Conservation (phyloP, 2,113 vertebrate species). For the Polypterus senegalus region DNA sequence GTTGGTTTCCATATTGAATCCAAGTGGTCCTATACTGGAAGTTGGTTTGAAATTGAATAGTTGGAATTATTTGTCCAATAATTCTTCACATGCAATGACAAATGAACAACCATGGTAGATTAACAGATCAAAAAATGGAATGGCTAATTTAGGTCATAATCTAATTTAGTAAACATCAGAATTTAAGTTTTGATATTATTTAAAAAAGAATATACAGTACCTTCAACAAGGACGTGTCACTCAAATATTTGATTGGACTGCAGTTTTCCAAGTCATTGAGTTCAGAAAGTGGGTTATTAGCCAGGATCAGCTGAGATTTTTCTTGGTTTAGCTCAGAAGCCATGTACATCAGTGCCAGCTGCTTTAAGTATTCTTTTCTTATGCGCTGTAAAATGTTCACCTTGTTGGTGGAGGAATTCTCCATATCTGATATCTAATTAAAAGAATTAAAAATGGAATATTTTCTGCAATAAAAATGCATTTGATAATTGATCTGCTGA, state of each 20-base stretch:
- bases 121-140: no score
- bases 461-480: no score
- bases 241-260: slow-evolving; percentile 14
- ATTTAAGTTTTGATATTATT: not conserved
- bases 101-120: no score
- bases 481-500: no score
- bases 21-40: no score
- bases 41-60: no score
- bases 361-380: slow-evolving; percentile 17
- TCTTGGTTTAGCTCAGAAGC: slow-evolving; percentile 27
- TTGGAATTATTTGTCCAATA: no score
- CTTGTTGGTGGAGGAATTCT: not conserved
- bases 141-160: no score
- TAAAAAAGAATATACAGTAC: slow-evolving; percentile 12
- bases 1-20: no score
- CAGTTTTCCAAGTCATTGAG: slow-evolving; percentile 11
- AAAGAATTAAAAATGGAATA: not conserved
- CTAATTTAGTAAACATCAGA: no score
- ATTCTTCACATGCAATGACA: no score
- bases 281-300: slow-evolving; percentile 29
- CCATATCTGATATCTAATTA: not conserved
- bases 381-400: slow-evolving; percentile 16
- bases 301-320: slow-evolving; percentile 27
- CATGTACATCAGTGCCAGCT: slow-evolving; percentile 19
- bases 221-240: slow-evolving; percentile 11